Evolutionary conservation across 2,113 vertebrate species (phyloP).

Genomic region (Lycaon pictus): DNA sequence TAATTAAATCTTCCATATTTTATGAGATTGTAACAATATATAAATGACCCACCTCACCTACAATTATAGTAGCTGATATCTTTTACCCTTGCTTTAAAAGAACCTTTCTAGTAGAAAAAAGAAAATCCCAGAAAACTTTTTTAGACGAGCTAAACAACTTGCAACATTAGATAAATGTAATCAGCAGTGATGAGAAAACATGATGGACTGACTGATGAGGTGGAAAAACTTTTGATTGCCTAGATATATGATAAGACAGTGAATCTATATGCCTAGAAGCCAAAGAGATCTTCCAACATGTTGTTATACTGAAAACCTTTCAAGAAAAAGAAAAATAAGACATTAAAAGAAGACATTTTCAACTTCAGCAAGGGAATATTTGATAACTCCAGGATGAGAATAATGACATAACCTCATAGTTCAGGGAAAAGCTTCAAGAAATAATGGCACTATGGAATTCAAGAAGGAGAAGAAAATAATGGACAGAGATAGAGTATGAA

Average conservation of each 20-base stretch:
- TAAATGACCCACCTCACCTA: background rate
- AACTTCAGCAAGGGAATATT: background rate
- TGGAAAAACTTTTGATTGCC: conserved; percentile 7
- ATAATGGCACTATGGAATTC: background rate
- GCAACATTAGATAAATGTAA: background rate
- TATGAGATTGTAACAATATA: background rate
- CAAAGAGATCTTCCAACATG: background rate
- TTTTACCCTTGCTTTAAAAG: conserved; percentile 27
- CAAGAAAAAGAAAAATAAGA: background rate
- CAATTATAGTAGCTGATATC: background rate
- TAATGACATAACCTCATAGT: background rate
- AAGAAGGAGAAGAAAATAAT: background rate
- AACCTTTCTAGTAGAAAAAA: background rate
- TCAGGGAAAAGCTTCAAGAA: background rate
- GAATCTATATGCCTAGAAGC: background rate
- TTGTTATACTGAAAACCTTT: background rate
- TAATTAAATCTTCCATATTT: background rate
- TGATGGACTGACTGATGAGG: background rate
- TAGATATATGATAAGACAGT: background rate
- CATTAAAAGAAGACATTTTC: conserved; percentile 7
- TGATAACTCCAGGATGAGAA: background rate
- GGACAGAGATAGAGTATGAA: background rate
- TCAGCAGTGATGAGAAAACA: conserved; percentile 18
- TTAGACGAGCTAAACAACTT: conserved; percentile 2
- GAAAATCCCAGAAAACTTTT: background rate